Percentiles rank a stretch among this genome's conserved stretches.
Conservation (phyloP, 2,113 vertebrate genomes). For the Periophthalmus modestus region DNA sequence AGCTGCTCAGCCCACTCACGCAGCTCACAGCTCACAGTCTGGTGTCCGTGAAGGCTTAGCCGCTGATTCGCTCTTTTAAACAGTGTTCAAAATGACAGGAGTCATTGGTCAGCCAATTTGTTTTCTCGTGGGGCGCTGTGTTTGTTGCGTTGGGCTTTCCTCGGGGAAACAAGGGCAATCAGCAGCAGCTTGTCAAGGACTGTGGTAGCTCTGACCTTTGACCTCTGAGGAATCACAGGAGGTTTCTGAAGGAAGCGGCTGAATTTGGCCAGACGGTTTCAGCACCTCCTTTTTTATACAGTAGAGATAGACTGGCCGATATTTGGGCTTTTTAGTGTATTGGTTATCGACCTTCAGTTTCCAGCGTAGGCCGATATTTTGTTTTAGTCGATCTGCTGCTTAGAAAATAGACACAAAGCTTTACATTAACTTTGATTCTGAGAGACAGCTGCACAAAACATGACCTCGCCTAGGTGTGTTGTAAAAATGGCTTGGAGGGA, state of each 20-base stretch:
- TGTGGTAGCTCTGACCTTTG: slow-evolving; percentile 48
- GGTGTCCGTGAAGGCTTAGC: slow-evolving; percentile 56
- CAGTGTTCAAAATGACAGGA: slow-evolving; percentile 60
- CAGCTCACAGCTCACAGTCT: slow-evolving; percentile 35
- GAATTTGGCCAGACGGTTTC: slow-evolving; percentile 10
- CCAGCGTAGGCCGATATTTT: too few species aligned
- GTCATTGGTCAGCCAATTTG: slow-evolving; percentile 59
- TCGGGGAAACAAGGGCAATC: slow-evolving; percentile 60
- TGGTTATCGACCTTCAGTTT: too few species aligned
- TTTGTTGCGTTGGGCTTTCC: slow-evolving; percentile 54
- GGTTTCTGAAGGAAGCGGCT: slow-evolving; percentile 25
- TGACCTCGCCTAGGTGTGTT: too few species aligned
- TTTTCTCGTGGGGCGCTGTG: slow-evolving; percentile 57
- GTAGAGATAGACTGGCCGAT: too few species aligned
- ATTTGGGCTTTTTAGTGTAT: too few species aligned
- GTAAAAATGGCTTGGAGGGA: too few species aligned
- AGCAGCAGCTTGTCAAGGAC: slow-evolving; percentile 52
- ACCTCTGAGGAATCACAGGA: slow-evolving; percentile 37
- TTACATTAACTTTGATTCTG: too few species aligned
- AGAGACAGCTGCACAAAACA: too few species aligned
- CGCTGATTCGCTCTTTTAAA: slow-evolving; percentile 54
- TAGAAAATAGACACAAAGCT: too few species aligned
- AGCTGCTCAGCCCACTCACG: slow-evolving; percentile 34
- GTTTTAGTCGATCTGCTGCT: too few species aligned
- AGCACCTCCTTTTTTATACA: background rate